phyloP scores from a whole-genome alignment of 1,140 invertebrate species.

The Trichonephila inaurata region DNA sequence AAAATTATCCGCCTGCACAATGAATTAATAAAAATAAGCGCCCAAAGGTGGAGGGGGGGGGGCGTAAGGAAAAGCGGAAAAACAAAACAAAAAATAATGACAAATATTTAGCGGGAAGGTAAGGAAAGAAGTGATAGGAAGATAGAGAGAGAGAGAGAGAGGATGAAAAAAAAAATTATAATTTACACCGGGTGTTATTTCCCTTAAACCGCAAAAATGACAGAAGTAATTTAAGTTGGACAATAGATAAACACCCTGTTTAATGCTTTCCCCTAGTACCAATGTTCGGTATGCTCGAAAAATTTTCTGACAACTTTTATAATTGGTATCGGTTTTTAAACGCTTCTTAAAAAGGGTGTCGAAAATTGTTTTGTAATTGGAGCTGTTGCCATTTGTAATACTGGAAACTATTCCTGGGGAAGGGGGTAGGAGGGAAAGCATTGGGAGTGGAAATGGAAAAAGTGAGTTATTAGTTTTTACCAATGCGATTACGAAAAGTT shows the following conservation, averaged over 20 bases:
- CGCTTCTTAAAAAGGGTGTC: constrained; percentile 48
- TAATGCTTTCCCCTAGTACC: constrained; percentile 10
- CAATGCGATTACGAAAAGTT: constrained; percentile 44
- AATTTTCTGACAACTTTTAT: constrained; percentile 75
- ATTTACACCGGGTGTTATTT: constrained; percentile 71
- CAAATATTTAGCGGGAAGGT: constrained; percentile 46
- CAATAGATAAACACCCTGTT: constrained; percentile 74
- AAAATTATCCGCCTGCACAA: constrained; percentile 59
- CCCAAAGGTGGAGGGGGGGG: background rate
- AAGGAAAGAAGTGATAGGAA: constrained; percentile 18
- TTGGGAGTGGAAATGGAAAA: constrained; percentile 45
- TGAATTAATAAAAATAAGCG: constrained; percentile 71
- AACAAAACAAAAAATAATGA: constrained; percentile 69
- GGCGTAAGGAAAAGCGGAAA: background rate
- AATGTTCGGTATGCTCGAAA: constrained; percentile 7
- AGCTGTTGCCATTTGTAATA: constrained; percentile 25
- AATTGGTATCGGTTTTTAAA: constrained; percentile 77
- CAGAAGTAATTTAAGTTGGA: constrained; percentile 76
- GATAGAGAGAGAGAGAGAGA: background rate
- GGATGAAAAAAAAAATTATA: constrained; percentile 18
- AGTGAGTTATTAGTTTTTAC: constrained; percentile 49
- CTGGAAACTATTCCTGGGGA: background rate
- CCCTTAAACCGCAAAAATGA: constrained; percentile 73
- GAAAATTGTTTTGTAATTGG: constrained; percentile 69
- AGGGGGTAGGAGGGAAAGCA: background rate